Evolutionary conservation across 2,888 invertebrate genomes (phyloP), one percentile per base, ranked within the genome.

Genomic region (Philhelius pedissequus): DNA sequence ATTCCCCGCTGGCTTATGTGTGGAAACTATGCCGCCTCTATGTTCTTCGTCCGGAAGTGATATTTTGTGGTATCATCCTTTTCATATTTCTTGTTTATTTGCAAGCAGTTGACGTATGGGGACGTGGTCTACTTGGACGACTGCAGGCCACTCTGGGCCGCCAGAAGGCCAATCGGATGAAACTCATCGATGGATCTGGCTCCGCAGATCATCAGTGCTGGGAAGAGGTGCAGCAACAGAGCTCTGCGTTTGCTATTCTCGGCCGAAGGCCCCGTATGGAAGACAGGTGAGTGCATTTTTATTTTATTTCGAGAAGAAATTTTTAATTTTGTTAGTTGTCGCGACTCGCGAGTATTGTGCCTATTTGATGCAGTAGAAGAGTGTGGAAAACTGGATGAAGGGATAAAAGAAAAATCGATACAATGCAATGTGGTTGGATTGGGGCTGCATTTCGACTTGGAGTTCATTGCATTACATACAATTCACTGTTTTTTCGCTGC

Each of bases 181-280:
- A 90, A 79, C 87, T 88, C 45, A 54, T 86, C 70, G 86, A 88
- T 87, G 81, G 87, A 79, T 40, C 89, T 40, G 88, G 87, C 15
- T 88, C 88, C 40, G 92, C 92, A 3, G 92, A 93, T 84, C 93
- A 93, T 88, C 92, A 93, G 74, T 93, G 93, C 87, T 98, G 97
- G 97, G 95, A 97, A 89, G 92, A 95, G 81, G 94, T 94, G 89
- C 94, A 95, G 60, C 94, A 94, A 6, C 93, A 95, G 84, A 95
- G 96, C 87, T 96, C 97, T 30, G 97, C 95, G 50, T 98, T 96
- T 92, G 98, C 98, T 30, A 94, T 98, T 83, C 96, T 97, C 92
- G 98, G 98, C 2, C 94, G 97, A 86, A 93, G 98, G 89, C 95
- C 96, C 86, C 96, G 96, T 87, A 98, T 98, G 98, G 98, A 98